Conservation (phyloP, 2,888 invertebrate genomes). For the Laspeyria flexula region DNA sequence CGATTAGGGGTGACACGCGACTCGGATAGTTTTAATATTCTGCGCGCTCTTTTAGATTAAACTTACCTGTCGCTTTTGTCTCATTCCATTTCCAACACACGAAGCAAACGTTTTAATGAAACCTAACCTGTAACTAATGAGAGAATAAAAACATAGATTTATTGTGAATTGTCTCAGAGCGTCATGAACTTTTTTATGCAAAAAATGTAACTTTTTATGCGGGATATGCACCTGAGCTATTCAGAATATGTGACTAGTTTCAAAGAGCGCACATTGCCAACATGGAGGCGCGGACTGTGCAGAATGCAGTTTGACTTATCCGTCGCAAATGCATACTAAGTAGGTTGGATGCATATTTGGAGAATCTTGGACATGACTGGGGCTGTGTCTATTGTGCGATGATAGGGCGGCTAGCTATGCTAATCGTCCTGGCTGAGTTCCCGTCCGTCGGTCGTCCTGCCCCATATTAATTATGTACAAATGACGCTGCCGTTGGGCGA, state of each 20-base stretch:
- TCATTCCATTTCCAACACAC: conserved; percentile 34
- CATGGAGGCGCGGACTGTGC: conserved; percentile 39
- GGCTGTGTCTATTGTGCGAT: conserved; percentile 28
- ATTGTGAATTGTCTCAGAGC: conserved; percentile 14
- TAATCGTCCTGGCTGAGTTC: conserved; percentile 38
- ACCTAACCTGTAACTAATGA: conserved; percentile 32
- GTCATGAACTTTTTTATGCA: conserved; percentile 9
- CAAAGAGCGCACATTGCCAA: conserved; percentile 27
- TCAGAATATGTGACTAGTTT: conserved; percentile 33
- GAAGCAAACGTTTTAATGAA: conserved; percentile 44
- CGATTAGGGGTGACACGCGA: conserved; percentile 48
- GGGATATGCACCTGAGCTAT: conserved; percentile 14
- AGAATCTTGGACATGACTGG: conserved; percentile 38
- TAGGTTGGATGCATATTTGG: conserved; percentile 35
- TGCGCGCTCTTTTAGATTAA: conserved; percentile 48
- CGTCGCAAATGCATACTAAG: conserved; percentile 34
- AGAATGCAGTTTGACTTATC: conserved; percentile 45
- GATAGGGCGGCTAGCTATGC: conserved; percentile 44
- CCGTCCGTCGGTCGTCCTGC: conserved; percentile 27
- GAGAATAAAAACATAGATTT: conserved; percentile 30
- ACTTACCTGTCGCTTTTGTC: conserved; percentile 39
- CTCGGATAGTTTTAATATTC: conserved; percentile 52
- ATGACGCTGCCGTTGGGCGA: conserved; percentile 37
- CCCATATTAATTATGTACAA: conserved; percentile 64
- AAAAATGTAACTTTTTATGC: conserved; percentile 12